These are phyloP conservation scores for Hemiscyllium ocellatum DNA, from an alignment of 2,113 vertebrate species.

Conservation along the genomic window DNA sequence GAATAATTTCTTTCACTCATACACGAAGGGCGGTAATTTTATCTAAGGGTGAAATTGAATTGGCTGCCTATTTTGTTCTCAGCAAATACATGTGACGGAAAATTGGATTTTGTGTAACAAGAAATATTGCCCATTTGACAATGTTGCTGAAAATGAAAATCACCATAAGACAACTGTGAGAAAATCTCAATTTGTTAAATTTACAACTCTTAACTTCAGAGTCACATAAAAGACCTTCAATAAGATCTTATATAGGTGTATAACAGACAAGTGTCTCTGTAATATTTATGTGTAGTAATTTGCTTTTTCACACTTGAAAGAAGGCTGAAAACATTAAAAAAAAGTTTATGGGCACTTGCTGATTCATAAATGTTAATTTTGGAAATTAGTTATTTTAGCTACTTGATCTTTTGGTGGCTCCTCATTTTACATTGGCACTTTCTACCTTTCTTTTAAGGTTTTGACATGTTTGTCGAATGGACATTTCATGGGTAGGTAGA, in stretches of 20 bases:
- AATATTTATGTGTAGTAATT: neutral
- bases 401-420: neutral
- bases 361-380: neutral
- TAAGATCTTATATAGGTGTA: neutral
- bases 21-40: neutral
- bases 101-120: neutral
- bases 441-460: neutral
- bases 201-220: neutral
- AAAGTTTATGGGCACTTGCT: neutral
- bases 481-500: neutral
- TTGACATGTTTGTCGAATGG: neutral
- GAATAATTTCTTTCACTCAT: neutral
- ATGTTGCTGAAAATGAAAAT: neutral
- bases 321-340: neutral
- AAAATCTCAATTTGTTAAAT: neutral
- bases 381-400: neutral
- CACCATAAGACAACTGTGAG: neutral
- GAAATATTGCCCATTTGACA: neutral
- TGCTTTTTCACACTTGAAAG: neutral
- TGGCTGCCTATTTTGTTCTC: neutral
- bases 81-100: neutral
- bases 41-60: neutral
- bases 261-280: neutral
- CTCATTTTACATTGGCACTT: neutral
- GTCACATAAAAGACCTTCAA: neutral